A percentile compares a stretch with the other conserved stretches of the same genome.
Evolutionary conservation across 1,140 invertebrate genomes (phyloP).

Genomic region (Tribolium madens): DNA sequence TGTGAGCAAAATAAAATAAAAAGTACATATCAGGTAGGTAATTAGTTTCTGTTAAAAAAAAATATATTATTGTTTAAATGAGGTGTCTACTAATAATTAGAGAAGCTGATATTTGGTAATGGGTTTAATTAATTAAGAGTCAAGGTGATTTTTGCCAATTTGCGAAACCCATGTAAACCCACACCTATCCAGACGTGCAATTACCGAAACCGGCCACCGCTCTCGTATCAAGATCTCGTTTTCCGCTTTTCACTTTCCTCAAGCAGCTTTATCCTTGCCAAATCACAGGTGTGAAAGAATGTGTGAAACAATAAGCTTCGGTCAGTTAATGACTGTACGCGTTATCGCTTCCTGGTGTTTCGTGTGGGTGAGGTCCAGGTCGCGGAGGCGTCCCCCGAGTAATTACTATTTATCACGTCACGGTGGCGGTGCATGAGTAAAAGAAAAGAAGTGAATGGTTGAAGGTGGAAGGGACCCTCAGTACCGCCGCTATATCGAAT

Average conservation of each 20-base stretch:
- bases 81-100: no score
- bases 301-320: slow-evolving; percentile 25
- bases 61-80: no score
- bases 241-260: not conserved
- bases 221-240: not conserved
- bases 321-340: slow-evolving; percentile 14
- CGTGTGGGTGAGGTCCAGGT: slow-evolving; percentile 40
- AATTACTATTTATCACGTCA: slow-evolving; percentile 32
- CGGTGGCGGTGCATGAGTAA: slow-evolving; percentile 22
- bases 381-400: slow-evolving; percentile 34
- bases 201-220: no score
- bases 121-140: no score
- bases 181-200: no score
- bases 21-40: no score
- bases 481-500: slow-evolving; percentile 51
- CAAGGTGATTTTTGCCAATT: no score
- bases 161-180: no score
- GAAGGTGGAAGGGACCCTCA: slow-evolving; percentile 28
- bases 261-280: not conserved
- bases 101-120: no score
- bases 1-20: no score
- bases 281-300: slow-evolving; percentile 19
- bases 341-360: slow-evolving; percentile 41
- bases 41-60: no score
- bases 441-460: slow-evolving; percentile 37